Evolutionary conservation across 1,140 invertebrate genomes (phyloP), one percentile per base, ranked within the genome.

Genomic region (Trichonephila inaurata): DNA sequence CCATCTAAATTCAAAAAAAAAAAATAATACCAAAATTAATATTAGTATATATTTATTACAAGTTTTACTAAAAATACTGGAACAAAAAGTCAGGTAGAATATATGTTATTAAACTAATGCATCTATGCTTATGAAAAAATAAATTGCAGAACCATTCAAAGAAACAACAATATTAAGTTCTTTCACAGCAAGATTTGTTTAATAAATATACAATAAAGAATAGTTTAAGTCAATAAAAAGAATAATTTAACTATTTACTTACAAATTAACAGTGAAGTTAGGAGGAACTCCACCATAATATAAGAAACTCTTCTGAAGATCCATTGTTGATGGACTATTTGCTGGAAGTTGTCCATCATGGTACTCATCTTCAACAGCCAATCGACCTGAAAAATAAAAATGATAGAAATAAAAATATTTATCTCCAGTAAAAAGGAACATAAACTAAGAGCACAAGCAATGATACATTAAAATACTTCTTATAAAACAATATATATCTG

Each of bases 221-320:
- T 7, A 51, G 51, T 7, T 51, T 51, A 51, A 51, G 10, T 51
- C 0, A 10, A 51, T 12, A 51, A 51, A 10, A 51, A 51, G 51
- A 51, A 12, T 12, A 51, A 69, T 58, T 4, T 33, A 28, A 51
- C 5, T 51, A 51, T 51, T 10, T 51, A 95, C 95, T 92, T 86
- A 93, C 95, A 82, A 14, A 95, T 94, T 7, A 95, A 95, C 94
- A 72, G 89, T 95, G 94, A 97, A 97, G 95, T 97, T 97, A 6
- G 98, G 98, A 28, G 98, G 97, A 16, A 98, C 96, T 0, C 98
- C 98, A 14, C 98, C 98, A 94, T 98, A 96, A 95, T 97, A 98
- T 95, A 96, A 94, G 28, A 95, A 94, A 19, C 94, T 95, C 58
- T 94, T 93, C 77, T 95, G 94, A 10, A 96, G 94, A 44, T 96